phyloP scores from a whole-genome alignment of 1,140 invertebrate species.

The Drosophila miranda region DNA sequence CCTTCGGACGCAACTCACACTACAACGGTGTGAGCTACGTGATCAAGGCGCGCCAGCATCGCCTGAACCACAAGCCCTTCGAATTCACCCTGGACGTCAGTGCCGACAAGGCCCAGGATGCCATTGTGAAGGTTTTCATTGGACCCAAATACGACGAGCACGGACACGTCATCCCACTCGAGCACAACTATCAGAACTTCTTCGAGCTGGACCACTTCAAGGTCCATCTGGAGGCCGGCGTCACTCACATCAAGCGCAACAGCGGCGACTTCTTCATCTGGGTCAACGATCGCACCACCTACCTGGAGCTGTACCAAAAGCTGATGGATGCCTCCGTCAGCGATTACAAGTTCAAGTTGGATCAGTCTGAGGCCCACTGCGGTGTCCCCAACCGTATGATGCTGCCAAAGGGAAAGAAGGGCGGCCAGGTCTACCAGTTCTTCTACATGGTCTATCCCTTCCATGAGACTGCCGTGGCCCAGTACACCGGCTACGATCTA shows the following conservation, averaged over 20 bases:
- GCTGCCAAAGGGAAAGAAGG: conserved; percentile 86
- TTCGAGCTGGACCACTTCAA: conserved; percentile 79
- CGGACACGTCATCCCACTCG: conserved; percentile 75
- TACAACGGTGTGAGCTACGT: conserved; percentile 85
- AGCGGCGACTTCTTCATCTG: conserved; percentile 73
- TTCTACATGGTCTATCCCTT: conserved; percentile 86
- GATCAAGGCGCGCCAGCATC: conserved; percentile 83
- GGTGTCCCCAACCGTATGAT: conserved; percentile 86
- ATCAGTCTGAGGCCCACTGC: conserved; percentile 83
- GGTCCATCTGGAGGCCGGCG: conserved; percentile 68
- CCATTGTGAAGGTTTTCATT: conserved; percentile 84
- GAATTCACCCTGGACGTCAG: conserved; percentile 84
- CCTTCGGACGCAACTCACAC: conserved; percentile 85
- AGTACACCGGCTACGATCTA: conserved; percentile 71
- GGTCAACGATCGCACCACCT: conserved; percentile 76
- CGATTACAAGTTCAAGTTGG: conserved; percentile 83
- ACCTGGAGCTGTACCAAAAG: conserved; percentile 75
- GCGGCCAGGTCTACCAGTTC: conserved; percentile 86
- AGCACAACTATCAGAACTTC: conserved; percentile 80
- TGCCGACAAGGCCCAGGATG: conserved; percentile 83
- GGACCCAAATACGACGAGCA: conserved; percentile 85
- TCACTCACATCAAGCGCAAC: conserved; percentile 68
- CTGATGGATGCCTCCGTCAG: conserved; percentile 79
- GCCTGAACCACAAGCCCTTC: conserved; percentile 87
- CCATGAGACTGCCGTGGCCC: conserved; percentile 67